Evolutionary conservation across 1,140 invertebrate species (phyloP).

Genomic region (Armadillidium nasatum): DNA sequence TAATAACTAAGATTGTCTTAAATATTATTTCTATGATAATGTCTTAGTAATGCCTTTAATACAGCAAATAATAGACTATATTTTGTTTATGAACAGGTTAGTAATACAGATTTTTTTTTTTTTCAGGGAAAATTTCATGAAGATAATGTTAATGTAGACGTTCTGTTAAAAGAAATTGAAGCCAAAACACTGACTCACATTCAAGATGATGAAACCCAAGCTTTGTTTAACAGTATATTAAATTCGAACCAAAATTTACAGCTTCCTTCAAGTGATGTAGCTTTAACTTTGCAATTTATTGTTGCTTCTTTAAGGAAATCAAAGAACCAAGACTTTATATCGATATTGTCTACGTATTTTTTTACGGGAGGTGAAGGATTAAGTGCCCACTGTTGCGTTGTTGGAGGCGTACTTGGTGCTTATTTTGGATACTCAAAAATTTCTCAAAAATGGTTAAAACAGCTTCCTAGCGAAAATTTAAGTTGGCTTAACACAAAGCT

Average conservation of each 20-base stretch:
- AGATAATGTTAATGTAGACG: background rate
- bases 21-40: too few relatives aligned
- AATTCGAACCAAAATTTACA: background rate
- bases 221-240: background rate
- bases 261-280: background rate
- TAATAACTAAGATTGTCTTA: too few relatives aligned
- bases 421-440: slow-evolving; percentile 34
- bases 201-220: background rate
- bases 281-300: background rate
- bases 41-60: too few relatives aligned
- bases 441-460: slow-evolving; percentile 36
- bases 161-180: background rate
- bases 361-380: slow-evolving; percentile 37
- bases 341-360: slow-evolving; percentile 9
- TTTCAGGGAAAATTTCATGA: slow-evolving; percentile 1
- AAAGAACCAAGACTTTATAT: background rate
- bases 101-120: too few relatives aligned
- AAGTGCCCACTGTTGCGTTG: slow-evolving; percentile 35
- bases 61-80: too few relatives aligned
- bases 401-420: slow-evolving; percentile 36
- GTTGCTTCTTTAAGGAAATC: background rate
- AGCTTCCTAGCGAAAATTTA: slow-evolving; percentile 36
- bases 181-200: background rate
- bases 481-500: slow-evolving; percentile 31
- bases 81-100: too few relatives aligned